Evolutionary conservation across 2,113 vertebrate genomes (phyloP).

Genomic region (Oostethus manadensis): DNA sequence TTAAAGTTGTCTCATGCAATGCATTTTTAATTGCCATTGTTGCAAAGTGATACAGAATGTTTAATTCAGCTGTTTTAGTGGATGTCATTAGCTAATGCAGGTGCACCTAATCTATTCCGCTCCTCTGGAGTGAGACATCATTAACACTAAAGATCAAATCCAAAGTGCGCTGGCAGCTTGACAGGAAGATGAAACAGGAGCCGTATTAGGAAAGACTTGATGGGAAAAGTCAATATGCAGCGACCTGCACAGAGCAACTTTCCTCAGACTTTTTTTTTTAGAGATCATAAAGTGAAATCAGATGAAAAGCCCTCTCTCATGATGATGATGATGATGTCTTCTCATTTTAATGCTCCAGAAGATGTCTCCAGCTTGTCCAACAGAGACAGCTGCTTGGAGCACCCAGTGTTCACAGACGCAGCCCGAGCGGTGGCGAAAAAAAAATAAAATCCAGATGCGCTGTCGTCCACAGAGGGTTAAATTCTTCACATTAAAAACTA

Average conservation of each 20-base stretch:
- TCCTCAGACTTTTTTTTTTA: slow-evolving; percentile 13
- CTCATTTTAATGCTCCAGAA: slow-evolving; percentile 37
- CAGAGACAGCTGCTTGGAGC: slow-evolving; percentile 24
- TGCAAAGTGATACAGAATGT: too few relatives aligned
- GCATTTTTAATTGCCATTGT: too few relatives aligned
- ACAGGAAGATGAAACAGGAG: not conserved
- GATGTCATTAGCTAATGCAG: too few relatives aligned
- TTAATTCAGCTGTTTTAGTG: too few relatives aligned
- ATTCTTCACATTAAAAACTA: slow-evolving; percentile 35
- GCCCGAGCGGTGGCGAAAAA: slow-evolving; percentile 29
- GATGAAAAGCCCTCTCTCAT: slow-evolving; percentile 8
- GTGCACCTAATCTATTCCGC: not conserved
- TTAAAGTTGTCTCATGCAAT: too few relatives aligned
- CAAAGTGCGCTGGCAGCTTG: not conserved
- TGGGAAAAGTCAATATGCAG: not conserved
- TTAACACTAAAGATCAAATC: not conserved
- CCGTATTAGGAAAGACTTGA: too few relatives aligned
- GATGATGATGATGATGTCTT: slow-evolving; percentile 14
- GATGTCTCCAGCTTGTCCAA: slow-evolving; percentile 18
- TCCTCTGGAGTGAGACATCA: not conserved
- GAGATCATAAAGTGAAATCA: slow-evolving; percentile 6
- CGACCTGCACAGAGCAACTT: not conserved
- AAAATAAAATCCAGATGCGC: slow-evolving; percentile 65
- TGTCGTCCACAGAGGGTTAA: slow-evolving; percentile 27
- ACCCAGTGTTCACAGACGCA: slow-evolving; percentile 36